Base-by-base conservation (phyloP, 2,113 vertebrate species). In the Daphoenositta chrysoptera region DNA sequence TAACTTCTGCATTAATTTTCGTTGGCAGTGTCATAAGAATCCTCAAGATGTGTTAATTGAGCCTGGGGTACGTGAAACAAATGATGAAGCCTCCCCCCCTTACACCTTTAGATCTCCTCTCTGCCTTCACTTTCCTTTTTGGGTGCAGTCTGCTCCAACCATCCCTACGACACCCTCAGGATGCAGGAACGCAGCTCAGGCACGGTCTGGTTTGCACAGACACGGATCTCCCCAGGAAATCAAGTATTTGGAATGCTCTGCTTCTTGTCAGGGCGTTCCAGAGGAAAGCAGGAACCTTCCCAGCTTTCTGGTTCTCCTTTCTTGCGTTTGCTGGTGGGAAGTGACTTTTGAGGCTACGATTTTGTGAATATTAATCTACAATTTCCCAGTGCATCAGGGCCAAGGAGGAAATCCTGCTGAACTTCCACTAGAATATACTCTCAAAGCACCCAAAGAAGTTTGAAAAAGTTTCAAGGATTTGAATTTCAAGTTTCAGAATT, bases 1-100 rank as follows among this genome's bases (percentile, higher is more conserved):
- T 88, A 91, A 87, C 81, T 97, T 96, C 89, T 88, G 57, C 40
- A 86, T 96, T 95, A 96, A 94, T 97, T 86, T 96, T 96, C 93
- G 76, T 93, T 95, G 90, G 42, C 69, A 88, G 63, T 82, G 77
- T 96, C 93, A 61, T 94, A 88, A 94, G 91, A 92, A 87, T 95
- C 54, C 58, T 90, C 82, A 50, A 87, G 53, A 96, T 84, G 90
- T 94, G 93, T 95, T 98, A 97, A 98, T 88, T 96, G 95, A 97
- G 56, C 27, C 35, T 71, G 28, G 60, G 77, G 80, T 70, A 93
- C 91, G 83, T 73, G 93, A 95, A 97, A 92, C 21, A 97, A 96
- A 90, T 68, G 16, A 87, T 61, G 83, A 61, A 44, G 27, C 28
- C 15, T n/a, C n/a, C 15, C 24, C 13, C 10, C 3, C 28, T 57